Evolutionary conservation across 2,113 vertebrate genomes (phyloP), one percentile per base, ranked within the genome.

Genomic region (Crotalus viridis): DNA sequence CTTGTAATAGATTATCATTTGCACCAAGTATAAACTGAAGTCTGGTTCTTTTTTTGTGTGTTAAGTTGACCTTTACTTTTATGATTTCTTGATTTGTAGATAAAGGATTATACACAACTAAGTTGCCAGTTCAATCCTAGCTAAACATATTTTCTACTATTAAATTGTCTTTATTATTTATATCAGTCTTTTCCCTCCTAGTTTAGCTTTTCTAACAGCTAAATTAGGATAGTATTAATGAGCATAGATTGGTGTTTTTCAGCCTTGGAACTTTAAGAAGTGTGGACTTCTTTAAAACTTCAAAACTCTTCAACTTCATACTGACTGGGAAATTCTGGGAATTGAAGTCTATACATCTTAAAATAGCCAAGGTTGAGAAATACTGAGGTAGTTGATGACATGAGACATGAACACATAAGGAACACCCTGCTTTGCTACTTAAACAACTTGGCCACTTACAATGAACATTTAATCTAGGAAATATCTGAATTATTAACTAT

Each of bases 1-100:
- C 21, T 51, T 90, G 74, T 61, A 56, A 92, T 81, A 61, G 69
- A 81, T 81, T 81, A 81, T 93, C 54, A 92, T 81, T 81, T 81
- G 74, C 33, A 21, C 7, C 17, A 54, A 59, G 28, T 89, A 51
- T 52, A 46, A 86, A 26, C 19, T 90, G 55, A 21, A 61, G 46
- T 28, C 22, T 43, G 86, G 26, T 61, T 52, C 56, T 86, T 85
- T 64, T 51, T 51, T 13, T n/a, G n/a, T 54, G 88, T 81, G 15
- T 8, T 8, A 21, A 9, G 39, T 21, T 90, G 74, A 90, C 74
- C 74, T 90, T 81, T 86, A 61, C 52, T n/a, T 26, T 56, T 48
- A 52, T 43, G 46, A 86, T 90, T 90, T 61, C 74, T 46, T 90
- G 43, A 39, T 22, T 54, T 51, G 17, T 46, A 59, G 43, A 26